These are phyloP conservation scores for Zaprionus africanus DNA, from an alignment of 1,140 invertebrate genomes.

Conservation along the genomic window DNA sequence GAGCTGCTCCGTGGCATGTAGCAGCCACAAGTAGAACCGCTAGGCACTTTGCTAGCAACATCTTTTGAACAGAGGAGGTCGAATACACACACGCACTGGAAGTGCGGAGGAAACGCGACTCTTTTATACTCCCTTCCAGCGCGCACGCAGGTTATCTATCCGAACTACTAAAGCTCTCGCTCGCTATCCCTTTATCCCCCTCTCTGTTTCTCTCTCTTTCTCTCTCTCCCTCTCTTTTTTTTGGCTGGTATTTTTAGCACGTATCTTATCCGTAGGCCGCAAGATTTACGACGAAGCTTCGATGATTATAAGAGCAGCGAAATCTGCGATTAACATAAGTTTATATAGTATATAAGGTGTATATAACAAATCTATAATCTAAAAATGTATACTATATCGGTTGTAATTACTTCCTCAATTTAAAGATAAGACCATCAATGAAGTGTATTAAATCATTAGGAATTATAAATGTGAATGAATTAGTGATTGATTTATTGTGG, in stretches of 20 bases:
- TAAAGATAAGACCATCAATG: background rate
- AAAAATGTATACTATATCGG: background rate
- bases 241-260: background rate
- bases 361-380: background rate
- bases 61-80: background rate
- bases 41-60: background rate
- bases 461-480: background rate
- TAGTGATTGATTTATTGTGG: too few relatives aligned
- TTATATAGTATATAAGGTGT: background rate
- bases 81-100: background rate
- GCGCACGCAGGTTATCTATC: background rate
- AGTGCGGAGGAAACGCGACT: background rate
- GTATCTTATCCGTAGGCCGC: background rate
- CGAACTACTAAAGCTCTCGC: background rate
- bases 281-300: slow-evolving; percentile 13
- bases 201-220: background rate
- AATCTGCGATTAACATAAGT: slow-evolving; percentile 3
- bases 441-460: background rate
- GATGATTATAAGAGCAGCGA: background rate
- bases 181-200: background rate
- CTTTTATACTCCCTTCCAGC: slow-evolving; percentile 6
- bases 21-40: slow-evolving; percentile 6
- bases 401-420: background rate
- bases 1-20: slow-evolving; percentile 38
- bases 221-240: background rate